Evolutionary conservation across 2,888 invertebrate genomes (phyloP), one percentile per base, ranked within the genome.

Genomic region (Catocala sponsa): DNA sequence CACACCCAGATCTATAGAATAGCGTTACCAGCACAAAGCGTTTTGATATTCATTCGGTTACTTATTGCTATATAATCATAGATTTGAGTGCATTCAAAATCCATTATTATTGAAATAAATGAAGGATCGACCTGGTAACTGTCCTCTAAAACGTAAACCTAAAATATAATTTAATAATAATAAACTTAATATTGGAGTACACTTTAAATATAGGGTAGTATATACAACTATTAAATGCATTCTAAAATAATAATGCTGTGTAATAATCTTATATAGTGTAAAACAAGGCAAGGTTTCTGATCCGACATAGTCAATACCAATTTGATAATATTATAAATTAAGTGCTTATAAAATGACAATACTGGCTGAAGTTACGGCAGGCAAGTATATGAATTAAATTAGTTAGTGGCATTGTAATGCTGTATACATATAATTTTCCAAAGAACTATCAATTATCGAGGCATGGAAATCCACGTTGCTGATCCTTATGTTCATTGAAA

Each of bases 151-250:
- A 41, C 41, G 10, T 66, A 67, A 55, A 70, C 63, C 49, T 67
- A 64, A 65, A 65, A 56, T 56, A 65, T 58, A 60, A 62, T 63
- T 55, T 65, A 72, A 63, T 64, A 54, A 44, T 44, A 41, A 50
- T n/a, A 55, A 54, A 54, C 53, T 54, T 58, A 53, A 49, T 63
- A 74, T 69, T 67, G 54, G 68, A 75, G 66, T 73, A 75, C 47
- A 70, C 43, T 56, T 62, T 74, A 75, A 46, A 74, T 66, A 74
- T 62, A 42, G 25, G 51, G 32, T 74, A 51, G 56, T 82, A 80
- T 84, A 74, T 79, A 82, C 75, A 79, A 73, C 75, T 80, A 81
- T 71, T 85, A 83, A 84, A 84, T 82, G 82, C 82, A 75, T 71
- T 74, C 55, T 64, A 75, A 71, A 68, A 70, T 68, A 72, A 72